Evolutionary conservation across 2,888 invertebrate genomes (phyloP).

Genomic region (Atethmia centrago): DNA sequence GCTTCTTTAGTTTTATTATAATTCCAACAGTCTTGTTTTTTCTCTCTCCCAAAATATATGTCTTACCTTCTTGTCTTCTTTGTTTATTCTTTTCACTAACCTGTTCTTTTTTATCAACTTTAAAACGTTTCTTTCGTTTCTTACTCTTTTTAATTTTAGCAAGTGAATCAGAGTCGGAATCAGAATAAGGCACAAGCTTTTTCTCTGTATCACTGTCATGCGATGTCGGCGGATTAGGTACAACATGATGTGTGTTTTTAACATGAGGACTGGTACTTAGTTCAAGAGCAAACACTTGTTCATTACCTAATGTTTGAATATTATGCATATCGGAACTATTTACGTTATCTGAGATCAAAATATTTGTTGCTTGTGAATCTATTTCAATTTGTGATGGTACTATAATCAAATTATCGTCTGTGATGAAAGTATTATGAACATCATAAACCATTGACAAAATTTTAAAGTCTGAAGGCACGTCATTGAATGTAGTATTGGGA

Average conservation of each 20-base stretch:
- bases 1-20: slow-evolving; percentile 26
- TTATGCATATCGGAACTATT: slow-evolving; percentile 7
- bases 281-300: too few relatives aligned
- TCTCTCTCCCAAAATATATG: slow-evolving; percentile 27
- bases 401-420: slow-evolving; percentile 7
- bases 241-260: slow-evolving; percentile 5
- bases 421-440: slow-evolving; percentile 5
- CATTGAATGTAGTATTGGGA: slow-evolving; percentile 12
- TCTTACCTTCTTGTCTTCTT: slow-evolving; percentile 26
- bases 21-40: slow-evolving; percentile 30
- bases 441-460: slow-evolving; percentile 4
- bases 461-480: slow-evolving; percentile 3
- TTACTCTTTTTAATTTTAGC: slow-evolving; percentile 29
- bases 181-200: slow-evolving; percentile 33
- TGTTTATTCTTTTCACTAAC: slow-evolving; percentile 2
- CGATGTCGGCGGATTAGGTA: slow-evolving; percentile 9
- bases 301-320: background rate
- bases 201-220: slow-evolving; percentile 25
- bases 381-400: slow-evolving; percentile 16
- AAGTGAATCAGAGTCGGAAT: slow-evolving; percentile 32
- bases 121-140: slow-evolving; percentile 28
- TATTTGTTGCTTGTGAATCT: background rate
- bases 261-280: background rate
- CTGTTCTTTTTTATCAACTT: slow-evolving; percentile 31
- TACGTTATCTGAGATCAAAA: slow-evolving; percentile 1